These are phyloP conservation scores for Salvator merianae DNA, from an alignment of 2,113 vertebrate species.

Conservation along the genomic window DNA sequence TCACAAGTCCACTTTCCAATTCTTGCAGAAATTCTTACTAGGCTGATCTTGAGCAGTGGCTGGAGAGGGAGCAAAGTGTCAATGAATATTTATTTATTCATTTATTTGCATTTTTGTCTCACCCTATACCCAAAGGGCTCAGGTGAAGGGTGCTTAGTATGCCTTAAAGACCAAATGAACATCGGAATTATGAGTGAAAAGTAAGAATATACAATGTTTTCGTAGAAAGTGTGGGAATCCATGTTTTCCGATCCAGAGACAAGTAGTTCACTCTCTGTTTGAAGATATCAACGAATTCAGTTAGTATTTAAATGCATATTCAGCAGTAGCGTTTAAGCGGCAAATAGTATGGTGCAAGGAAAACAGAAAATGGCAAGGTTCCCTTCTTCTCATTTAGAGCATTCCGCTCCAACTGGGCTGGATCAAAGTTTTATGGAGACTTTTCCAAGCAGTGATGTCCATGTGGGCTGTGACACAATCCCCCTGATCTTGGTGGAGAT, in stretches of 20 bases:
- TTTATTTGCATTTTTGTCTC: too few relatives aligned
- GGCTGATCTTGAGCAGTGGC: neutral
- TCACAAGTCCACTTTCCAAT: too few relatives aligned
- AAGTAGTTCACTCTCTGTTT: neutral
- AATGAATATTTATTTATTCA: neutral
- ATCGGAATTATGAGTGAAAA: neutral
- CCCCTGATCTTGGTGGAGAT: constrained; percentile 30
- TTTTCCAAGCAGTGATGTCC: constrained; percentile 26
- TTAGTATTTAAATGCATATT: neutral
- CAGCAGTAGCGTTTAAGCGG: neutral
- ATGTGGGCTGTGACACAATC: constrained; percentile 14
- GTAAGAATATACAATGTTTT: neutral
- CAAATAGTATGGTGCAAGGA: neutral
- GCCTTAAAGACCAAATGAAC: neutral
- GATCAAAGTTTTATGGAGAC: constrained; percentile 18
- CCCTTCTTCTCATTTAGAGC: constrained; percentile 1
- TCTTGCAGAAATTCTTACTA: too few relatives aligned
- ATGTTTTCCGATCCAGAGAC: neutral
- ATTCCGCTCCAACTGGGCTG: constrained; percentile 18
- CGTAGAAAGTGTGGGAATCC: neutral
- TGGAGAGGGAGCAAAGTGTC: too few relatives aligned
- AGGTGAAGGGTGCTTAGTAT: neutral
- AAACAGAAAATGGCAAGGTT: constrained; percentile 14
- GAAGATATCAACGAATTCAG: neutral
- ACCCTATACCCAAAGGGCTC: too few relatives aligned